Conservation (phyloP, 2,113 vertebrate species). For the Apteryx owenii region DNA sequence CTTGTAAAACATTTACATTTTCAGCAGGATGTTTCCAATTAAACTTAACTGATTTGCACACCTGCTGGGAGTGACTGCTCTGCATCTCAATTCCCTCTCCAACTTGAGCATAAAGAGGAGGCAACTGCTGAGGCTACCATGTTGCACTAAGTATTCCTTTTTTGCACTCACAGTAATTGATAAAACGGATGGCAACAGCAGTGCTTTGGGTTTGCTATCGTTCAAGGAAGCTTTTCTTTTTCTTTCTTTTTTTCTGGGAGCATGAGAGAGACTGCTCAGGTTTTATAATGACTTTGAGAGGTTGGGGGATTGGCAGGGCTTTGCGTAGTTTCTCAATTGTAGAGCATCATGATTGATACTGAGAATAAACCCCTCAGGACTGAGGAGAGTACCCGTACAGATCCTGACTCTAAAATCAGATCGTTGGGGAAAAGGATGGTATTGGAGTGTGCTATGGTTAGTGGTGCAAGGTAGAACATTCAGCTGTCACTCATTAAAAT, state of each 20-base stretch:
- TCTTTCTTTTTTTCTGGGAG: background rate
- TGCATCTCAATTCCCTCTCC: background rate
- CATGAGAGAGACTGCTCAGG: background rate
- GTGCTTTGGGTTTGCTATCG: background rate
- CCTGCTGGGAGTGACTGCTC: conserved; percentile 39
- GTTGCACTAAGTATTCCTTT: background rate
- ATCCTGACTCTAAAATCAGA: background rate
- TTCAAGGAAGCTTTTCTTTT: background rate
- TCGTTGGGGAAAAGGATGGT: background rate
- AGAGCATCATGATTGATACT: background rate
- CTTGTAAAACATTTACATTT: conserved; percentile 45
- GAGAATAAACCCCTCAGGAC: background rate
- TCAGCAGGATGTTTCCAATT: conserved; percentile 59
- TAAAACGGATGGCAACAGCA: conserved; percentile 22
- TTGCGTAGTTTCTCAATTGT: background rate
- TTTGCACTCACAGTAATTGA: conserved; percentile 30
- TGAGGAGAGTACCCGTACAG: background rate
- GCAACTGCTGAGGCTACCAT: background rate
- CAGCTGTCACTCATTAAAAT: background rate
- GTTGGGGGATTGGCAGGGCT: background rate
- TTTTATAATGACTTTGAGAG: background rate
- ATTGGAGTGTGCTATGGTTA: background rate
- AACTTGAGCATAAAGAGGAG: background rate
- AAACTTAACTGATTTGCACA: conserved; percentile 30
- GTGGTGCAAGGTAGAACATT: background rate